Base-by-base conservation (phyloP, 2,113 vertebrate genomes). In the Menura novaehollandiae region DNA sequence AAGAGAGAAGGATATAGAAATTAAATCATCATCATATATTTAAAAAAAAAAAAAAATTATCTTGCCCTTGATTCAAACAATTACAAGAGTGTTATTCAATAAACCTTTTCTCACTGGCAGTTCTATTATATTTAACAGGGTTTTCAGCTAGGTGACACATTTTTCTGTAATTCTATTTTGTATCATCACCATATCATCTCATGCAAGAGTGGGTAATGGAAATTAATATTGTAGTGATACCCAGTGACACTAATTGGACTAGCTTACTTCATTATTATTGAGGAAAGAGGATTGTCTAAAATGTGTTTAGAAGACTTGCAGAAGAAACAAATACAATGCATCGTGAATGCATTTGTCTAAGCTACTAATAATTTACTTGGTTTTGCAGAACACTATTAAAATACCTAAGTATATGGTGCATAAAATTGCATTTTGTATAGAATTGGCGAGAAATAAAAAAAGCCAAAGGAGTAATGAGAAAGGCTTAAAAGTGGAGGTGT, bases 171-270 rank as follows among this genome's bases (percentile, higher is more conserved):
- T 81, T 46, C 19, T 83, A 18, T 92, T 95, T 95, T 93, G 75
- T 95, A 92, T 93, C 74, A 89, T 92, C 90, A 76, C 46, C 85
- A 60, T 91, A 95, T 95, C 74, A 95, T 96, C 92, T 96, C 96
- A 97, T 96, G 96, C 93, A 93, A 95, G 93, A 95, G 60, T 92
- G 83, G 28, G 47, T 94, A 94, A 88, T 95, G 83, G 62, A 94
- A 96, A 97, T 97, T 97, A 97, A 96, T 97, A 93, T 80, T 89
- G 81, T 89, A 85, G 62, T 93, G 88, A 92, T 96, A 92, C 33
- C 33, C 59, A 56, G 69, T 96, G 93, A 95, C 95, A 96, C 86
- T 97, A 96, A 95, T 95, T 96, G 75, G 93, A 92, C 93, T 96
- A 91, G 75, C 80, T 95, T 90, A 74, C 74, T 97, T 96, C 39